These are phyloP conservation scores for Pristionchus maxplancki DNA, from an alignment of 2,888 invertebrate species.

Conservation along the genomic window DNA sequence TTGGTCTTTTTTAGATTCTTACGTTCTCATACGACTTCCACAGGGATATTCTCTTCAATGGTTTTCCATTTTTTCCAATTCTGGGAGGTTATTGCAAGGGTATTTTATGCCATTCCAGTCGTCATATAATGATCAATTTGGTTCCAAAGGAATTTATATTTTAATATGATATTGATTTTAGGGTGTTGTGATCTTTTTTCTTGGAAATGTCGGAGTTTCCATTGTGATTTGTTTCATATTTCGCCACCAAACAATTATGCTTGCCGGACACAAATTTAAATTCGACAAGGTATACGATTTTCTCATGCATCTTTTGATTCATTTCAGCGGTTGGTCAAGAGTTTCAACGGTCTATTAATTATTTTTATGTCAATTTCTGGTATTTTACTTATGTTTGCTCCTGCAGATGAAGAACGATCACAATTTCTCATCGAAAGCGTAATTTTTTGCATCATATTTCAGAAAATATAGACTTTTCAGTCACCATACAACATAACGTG, in stretches of 20 bases:
- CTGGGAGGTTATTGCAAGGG: not conserved
- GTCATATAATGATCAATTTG: not conserved
- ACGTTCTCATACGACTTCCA: not conserved
- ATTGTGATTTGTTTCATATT: not conserved
- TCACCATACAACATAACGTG: not conserved
- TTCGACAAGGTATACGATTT: not conserved
- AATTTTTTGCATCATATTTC: not conserved
- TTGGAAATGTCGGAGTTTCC: not conserved
- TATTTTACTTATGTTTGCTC: not conserved
- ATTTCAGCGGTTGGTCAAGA: not conserved
- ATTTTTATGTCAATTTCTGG: not conserved
- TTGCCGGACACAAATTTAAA: not conserved
- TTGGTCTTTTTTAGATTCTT: not conserved
- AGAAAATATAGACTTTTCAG: not conserved
- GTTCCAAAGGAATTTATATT: not conserved
- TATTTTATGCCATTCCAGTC: not conserved
- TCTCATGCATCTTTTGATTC: no score
- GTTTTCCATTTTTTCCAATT: not conserved
- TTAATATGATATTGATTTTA: not conserved
- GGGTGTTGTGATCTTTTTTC: not conserved
- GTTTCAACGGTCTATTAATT: not conserved
- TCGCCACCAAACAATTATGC: not conserved
- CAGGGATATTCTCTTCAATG: not conserved
- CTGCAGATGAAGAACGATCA: not conserved
- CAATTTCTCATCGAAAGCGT: not conserved